Base-by-base conservation (phyloP, 2,888 invertebrate genomes). In the Tiphia femorata region DNA sequence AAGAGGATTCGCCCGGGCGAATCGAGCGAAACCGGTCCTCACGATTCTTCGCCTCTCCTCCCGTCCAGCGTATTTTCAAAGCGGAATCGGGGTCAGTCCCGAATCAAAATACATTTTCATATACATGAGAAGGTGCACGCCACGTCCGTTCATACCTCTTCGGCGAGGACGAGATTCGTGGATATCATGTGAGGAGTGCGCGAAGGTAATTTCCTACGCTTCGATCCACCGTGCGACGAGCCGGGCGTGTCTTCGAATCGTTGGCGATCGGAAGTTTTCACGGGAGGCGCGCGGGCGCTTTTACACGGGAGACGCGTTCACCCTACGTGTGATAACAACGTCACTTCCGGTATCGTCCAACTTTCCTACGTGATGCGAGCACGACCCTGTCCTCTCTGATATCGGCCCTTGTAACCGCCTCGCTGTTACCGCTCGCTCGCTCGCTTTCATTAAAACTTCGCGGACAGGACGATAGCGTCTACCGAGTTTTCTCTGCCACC, bases 251-350 rank as follows among this genome's bases (percentile, higher is more conserved):
- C n/a, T n/a, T n/a, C n/a, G n/a, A n/a, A n/a, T 56, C 47, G 48
- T 54, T 67, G 62, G 62, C 64, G 67, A 67, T 67, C 67, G 67
- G 64, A 67, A 67, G 56, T 67, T 67, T n/a, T n/a, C n/a, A n/a
- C n/a, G n/a, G n/a, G n/a, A n/a, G n/a, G n/a, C n/a, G n/a, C 33
- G 33, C 29, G 10, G 29, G 17, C 55, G 52, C 29, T 48, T 54
- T 42, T 30, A 41, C 14, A 27, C n/a, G 33, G 14, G 35, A n/a
- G 27, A 47, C 40, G 50, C 40, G 58, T 58, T 17, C 16, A n/a
- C 17, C 46, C 40, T 44, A 48, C n/a, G 17, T 38, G 49, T 52
- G 62, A 68, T 53, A 67, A 67, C 59, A 23, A 25, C 20, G 52
- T 42, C 56, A 47, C 44, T 38, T 35, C n/a, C 17, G 41, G 29